Conservation (phyloP, 2,888 invertebrate species). For the Pandemis cinnamomeana region DNA sequence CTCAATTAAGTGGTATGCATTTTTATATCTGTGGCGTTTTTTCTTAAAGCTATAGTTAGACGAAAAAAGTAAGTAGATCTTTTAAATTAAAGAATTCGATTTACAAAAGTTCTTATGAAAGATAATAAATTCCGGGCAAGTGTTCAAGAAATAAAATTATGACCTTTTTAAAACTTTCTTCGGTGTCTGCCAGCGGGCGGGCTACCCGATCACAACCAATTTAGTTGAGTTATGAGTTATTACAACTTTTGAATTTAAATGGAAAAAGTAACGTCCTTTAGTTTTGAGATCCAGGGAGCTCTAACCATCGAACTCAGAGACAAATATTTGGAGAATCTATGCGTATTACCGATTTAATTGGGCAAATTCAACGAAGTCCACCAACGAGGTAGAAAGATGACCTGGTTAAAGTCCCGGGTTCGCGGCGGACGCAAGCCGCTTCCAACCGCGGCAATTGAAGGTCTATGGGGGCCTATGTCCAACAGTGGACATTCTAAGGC, state of each 20-base stretch:
- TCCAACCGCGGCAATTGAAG: too few species aligned
- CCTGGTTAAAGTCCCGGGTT: too few species aligned
- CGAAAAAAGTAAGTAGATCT: not conserved
- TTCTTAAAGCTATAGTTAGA: too few species aligned
- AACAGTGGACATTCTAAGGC: too few species aligned
- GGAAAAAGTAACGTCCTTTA: not conserved
- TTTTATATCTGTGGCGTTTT: too few species aligned
- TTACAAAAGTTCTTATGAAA: not conserved
- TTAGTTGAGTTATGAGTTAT: constrained; percentile 16
- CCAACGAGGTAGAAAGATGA: too few species aligned
- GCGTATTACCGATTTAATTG: too few species aligned
- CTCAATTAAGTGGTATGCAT: too few species aligned
- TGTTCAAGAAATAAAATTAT: constrained; percentile 15
- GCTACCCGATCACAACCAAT: constrained; percentile 13
- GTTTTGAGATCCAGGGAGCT: not conserved
- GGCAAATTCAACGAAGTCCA: too few species aligned
- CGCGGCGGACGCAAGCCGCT: too few species aligned
- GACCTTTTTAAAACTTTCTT: constrained; percentile 16
- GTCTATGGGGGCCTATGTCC: too few species aligned
- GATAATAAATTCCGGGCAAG: not conserved
- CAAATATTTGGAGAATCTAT: too few species aligned
- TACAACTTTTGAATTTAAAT: constrained; percentile 14
- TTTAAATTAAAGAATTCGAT: not conserved
- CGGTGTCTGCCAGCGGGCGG: constrained; percentile 19
- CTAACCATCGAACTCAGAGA: not conserved